A percentile compares a stretch with the other conserved stretches of the same genome.
phyloP scores from a whole-genome alignment of 2,797 vertebrate genomes.

The Microhierax caerulescens region DNA sequence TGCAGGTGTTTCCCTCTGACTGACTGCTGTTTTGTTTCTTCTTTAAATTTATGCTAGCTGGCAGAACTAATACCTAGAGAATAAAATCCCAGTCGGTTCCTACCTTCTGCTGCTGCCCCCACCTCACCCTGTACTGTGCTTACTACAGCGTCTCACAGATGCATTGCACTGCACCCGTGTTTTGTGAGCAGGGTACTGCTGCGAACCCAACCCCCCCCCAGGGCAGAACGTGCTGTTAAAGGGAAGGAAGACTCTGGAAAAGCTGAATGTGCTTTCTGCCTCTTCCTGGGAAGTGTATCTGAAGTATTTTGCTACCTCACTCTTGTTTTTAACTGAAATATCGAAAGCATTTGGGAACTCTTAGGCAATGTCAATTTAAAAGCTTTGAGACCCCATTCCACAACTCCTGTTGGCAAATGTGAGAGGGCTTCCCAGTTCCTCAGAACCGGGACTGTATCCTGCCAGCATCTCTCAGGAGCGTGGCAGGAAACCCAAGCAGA shows the following conservation, averaged over 20 bases:
- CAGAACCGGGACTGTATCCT: accelerated
- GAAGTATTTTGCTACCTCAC: neutral
- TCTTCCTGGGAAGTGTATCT: neutral
- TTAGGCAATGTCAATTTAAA: neutral
- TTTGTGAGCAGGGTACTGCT: neutral
- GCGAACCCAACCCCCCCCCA: neutral
- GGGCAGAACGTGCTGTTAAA: neutral
- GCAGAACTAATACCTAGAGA: neutral
- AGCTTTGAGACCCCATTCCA: neutral
- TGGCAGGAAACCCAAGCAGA: neutral
- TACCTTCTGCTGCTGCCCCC: neutral
- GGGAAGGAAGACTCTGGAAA: neutral
- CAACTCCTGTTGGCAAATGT: neutral
- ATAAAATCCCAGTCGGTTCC: neutral
- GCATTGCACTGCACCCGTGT: accelerated
- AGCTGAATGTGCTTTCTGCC: neutral
- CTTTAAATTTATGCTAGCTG: neutral
- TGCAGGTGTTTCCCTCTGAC: slow-evolving; percentile 56
- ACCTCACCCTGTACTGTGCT: neutral
- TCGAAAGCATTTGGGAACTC: neutral
- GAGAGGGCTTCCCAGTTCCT: neutral
- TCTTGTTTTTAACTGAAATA: neutral
- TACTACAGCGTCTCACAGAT: neutral
- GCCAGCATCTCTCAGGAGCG: neutral
- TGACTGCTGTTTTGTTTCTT: neutral